Evolutionary conservation across 2,888 invertebrate genomes (phyloP), one percentile per base, ranked within the genome.

Genomic region (Synanthedon andrenaeformis): DNA sequence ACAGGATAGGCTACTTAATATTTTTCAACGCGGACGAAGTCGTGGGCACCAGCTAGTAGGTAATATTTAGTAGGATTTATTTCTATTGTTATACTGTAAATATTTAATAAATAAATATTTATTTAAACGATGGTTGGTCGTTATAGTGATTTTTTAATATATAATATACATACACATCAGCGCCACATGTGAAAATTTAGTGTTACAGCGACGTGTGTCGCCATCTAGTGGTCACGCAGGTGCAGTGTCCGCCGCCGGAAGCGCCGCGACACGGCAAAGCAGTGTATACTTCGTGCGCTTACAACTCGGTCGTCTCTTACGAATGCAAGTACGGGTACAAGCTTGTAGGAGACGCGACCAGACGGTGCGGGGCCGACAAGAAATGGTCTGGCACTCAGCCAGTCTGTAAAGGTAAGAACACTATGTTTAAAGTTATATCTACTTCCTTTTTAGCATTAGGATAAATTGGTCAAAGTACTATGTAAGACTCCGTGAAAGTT

Each of bases 331-430:
- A 96, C 70, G 98, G 98, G 10, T 98, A 94, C 84, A 93, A 95
- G 57, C 90, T 99, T 57, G 91, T 96, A 8, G 99, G 99, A 0
- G 95, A 96, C 59, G 91, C 93, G 12, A 97, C 97, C 2, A 90
- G 99, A 62, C 89, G 95, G 50, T 99, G 99, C 77, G 95, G 96
- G 1, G 95, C 97, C 0, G 97, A 98, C 79, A 93, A 95, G 74
- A 94, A 94, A 72, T 99, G 99, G 99, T 94, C 96, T 19, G 98
- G 97, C 42, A 89, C 91, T n/a, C 92, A 94, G 64, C 98, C 98
- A 1, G 87, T 90, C 62, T 99, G 99, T 78, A 96, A 96, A 92
- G 96, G 97, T 96, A 76, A 71, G 19, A 3, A 5, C 19, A 13
- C 8, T 49, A 13, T 17, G 42, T 23, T 5, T 23, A 1, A 23